Base-by-base conservation (phyloP, 2,888 invertebrate species). In the Micoletzkya japonica region DNA sequence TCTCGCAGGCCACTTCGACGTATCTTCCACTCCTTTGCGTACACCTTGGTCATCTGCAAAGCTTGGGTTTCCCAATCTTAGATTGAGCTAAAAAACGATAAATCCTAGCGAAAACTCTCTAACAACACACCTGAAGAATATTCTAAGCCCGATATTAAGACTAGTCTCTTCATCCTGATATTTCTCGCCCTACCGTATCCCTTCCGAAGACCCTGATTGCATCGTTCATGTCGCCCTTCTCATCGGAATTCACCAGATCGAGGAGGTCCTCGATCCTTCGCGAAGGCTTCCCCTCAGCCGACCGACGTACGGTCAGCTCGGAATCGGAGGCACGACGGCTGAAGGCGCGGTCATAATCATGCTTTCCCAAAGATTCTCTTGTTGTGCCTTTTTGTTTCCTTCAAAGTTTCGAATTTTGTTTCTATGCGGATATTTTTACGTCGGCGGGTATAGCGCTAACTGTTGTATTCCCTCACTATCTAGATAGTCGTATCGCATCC, bases 11-110 rank as follows among this genome's bases (percentile, higher is more conserved):
- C 76, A 36, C 68, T 67, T 50, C 37, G 50, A 14, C 73, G 57
- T 14, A 28, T 52, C 24, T 71, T 71, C 57, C 61, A 73, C 32
- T 71, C 63, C 30, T 70, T 60, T 10, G 73, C 71, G 44, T 67
- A 71, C 7, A 73, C 64, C 39, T 73, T 73, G 4, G 60, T 59
- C 71, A 73, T 73, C 73, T 73, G 34, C 24, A 66, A 10, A 2
- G 4, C n/a, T 52, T 26, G 26, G 24, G n/a, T n/a, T n/a, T n/a
- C n/a, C n/a, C n/a, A n/a, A n/a, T n/a, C n/a, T n/a, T n/a, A n/a
- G n/a, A n/a, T n/a, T n/a, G n/a, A n/a, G n/a, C n/a, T n/a, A n/a
- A n/a, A n/a, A n/a, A n/a, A n/a, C n/a, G n/a, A n/a, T n/a, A n/a
- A n/a, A n/a, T n/a, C n/a, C n/a, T n/a, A n/a, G n/a, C n/a, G n/a